phyloP scores from a whole-genome alignment of 2,888 invertebrate species.

The Spicauda simplicius region DNA sequence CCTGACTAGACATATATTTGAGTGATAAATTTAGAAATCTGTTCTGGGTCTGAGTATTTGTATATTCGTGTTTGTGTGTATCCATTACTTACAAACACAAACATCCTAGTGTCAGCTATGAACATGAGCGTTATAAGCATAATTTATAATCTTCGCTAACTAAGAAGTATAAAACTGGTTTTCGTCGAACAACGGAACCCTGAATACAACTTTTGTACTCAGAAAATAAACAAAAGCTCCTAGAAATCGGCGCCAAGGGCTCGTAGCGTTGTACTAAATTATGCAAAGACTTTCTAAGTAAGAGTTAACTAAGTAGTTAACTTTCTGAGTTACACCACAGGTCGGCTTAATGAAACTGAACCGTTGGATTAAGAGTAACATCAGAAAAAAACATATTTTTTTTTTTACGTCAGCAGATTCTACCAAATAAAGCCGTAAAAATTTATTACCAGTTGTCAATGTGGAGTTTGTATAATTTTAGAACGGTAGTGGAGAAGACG shows the following conservation, averaged over 20 bases:
- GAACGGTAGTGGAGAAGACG: too few relatives aligned
- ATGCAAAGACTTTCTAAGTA: slow-evolving; percentile 21
- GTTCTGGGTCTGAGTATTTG: too few relatives aligned
- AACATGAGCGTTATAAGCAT: too few relatives aligned
- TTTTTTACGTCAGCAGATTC: too few relatives aligned
- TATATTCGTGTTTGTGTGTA: too few relatives aligned
- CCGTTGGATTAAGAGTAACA: neutral
- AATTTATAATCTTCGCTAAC: neutral
- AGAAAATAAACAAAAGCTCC: slow-evolving; percentile 7
- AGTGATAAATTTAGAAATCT: too few relatives aligned
- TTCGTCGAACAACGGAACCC: neutral
- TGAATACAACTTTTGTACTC: neutral
- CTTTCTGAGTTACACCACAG: slow-evolving; percentile 7
- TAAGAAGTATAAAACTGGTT: neutral
- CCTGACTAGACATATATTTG: too few relatives aligned
- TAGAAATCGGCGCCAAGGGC: slow-evolving; percentile 16
- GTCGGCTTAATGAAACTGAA: slow-evolving; percentile 17
- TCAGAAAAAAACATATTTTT: neutral
- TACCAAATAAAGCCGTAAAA: too few relatives aligned
- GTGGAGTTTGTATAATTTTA: too few relatives aligned
- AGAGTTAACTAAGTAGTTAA: slow-evolving; percentile 25
- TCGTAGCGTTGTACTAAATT: slow-evolving; percentile 12
- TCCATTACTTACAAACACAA: too few relatives aligned
- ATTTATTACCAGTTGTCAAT: too few relatives aligned
- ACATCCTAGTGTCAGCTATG: too few relatives aligned